Percentiles rank a stretch among this genome's conserved stretches.
phyloP scores from a whole-genome alignment of 2,888 invertebrate species.

The Zygaena filipendulae region DNA sequence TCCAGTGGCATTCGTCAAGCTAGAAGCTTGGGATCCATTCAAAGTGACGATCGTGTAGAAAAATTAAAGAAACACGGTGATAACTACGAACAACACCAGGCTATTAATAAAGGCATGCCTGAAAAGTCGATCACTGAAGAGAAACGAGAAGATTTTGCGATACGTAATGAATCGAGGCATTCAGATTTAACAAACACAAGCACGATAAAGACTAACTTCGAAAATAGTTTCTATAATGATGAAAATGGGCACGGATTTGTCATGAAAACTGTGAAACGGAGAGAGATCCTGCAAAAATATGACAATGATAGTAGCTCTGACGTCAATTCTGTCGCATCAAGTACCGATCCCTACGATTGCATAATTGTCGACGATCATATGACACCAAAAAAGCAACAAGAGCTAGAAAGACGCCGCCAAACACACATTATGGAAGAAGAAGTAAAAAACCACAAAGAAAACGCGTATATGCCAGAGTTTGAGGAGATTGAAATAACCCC shows the following conservation, averaged over 20 bases:
- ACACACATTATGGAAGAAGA: constrained; percentile 44
- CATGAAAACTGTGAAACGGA: constrained; percentile 78
- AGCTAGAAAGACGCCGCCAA: constrained; percentile 54
- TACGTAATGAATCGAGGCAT: constrained; percentile 56
- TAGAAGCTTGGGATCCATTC: constrained; percentile 56
- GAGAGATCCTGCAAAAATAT: constrained; percentile 79
- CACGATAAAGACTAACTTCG: constrained; percentile 65
- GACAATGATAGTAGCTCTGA: constrained; percentile 74
- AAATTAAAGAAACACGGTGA: constrained; percentile 33
- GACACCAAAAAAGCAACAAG: constrained; percentile 63
- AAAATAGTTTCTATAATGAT: constrained; percentile 75
- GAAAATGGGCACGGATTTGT: constrained; percentile 73
- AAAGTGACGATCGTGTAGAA: constrained; percentile 46
- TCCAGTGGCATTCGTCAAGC: constrained; percentile 56
- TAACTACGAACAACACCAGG: constrained; percentile 36
- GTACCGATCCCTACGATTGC: constrained; percentile 81
- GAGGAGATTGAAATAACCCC: constrained; percentile 63
- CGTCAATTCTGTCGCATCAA: constrained; percentile 72
- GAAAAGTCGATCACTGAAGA: constrained; percentile 56
- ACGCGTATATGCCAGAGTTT: constrained; percentile 57
- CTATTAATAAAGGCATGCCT: constrained; percentile 49
- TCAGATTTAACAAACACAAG: constrained; percentile 59
- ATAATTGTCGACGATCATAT: constrained; percentile 86
- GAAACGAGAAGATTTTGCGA: constrained; percentile 46
- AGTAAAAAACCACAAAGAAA: constrained; percentile 52